phyloP scores from a whole-genome alignment of 2,797 vertebrate genomes.

The Champsocephalus gunnari region DNA sequence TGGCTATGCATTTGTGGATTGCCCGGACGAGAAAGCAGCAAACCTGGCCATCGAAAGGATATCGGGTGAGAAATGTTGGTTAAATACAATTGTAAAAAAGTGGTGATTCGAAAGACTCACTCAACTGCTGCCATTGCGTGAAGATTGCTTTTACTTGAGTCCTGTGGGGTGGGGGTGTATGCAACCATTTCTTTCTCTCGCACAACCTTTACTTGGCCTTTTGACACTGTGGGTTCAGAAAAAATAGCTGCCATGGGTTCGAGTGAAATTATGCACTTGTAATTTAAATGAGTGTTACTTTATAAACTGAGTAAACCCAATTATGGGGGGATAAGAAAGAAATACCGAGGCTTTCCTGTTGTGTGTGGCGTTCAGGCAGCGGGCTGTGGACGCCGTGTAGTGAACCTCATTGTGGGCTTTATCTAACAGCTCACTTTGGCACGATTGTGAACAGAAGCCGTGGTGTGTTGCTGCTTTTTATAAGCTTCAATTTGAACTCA shows the following conservation, averaged over 20 bases:
- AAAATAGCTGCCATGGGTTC: constrained; percentile 42
- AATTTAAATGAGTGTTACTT: constrained; percentile 40
- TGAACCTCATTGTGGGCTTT: constrained; percentile 50
- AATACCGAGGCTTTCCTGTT: constrained; percentile 27
- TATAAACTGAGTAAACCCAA: constrained; percentile 55
- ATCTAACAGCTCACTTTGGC: constrained; percentile 51
- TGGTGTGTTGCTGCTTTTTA: constrained; percentile 29
- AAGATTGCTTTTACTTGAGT: constrained; percentile 51
- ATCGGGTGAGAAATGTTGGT: constrained; percentile 89
- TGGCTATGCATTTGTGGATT: constrained; percentile 99
- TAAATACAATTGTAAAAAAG: constrained; percentile 8
- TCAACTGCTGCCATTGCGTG: constrained; percentile 46
- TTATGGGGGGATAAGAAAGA: constrained; percentile 33
- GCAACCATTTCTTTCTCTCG: constrained; percentile 64
- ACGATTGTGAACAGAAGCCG: constrained; percentile 14
- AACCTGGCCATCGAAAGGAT: constrained; percentile 98
- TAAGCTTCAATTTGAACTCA: constrained; percentile 39
- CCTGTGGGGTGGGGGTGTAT: constrained; percentile 67
- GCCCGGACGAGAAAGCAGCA: constrained; percentile 96
- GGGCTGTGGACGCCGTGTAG: constrained; percentile 55
- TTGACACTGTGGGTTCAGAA: constrained; percentile 71
- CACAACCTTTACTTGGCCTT: constrained; percentile 79
- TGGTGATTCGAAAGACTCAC: constrained; percentile 33
- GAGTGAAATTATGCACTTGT: constrained; percentile 28
- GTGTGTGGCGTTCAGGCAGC: constrained; percentile 41